Base-by-base conservation (phyloP, 1,140 invertebrate genomes). In the Dolichoris vasculosae region DNA sequence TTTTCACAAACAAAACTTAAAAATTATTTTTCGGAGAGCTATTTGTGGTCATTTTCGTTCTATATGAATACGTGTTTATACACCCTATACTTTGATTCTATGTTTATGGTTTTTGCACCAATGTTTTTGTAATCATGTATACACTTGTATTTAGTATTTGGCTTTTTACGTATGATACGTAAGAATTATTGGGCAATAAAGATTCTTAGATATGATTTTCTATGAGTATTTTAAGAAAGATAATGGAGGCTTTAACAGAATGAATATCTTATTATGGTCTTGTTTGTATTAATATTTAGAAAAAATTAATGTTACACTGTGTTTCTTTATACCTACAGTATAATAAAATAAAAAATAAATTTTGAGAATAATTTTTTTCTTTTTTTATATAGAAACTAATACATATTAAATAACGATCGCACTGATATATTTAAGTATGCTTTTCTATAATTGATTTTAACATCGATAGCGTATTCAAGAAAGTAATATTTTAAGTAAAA, bases 161-260 rank as follows among this genome's bases (percentile, higher is more conserved):
- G 48, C 15, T 46, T 69, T 71, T n/a, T 20, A 59, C 51, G 55
- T 20, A 48, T 15, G 26, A 40, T 64, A 64, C 35, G 51, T 75
- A 81, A 85, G 75, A 17, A 63, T 85, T 85, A 85, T 85, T 81
- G 48, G 35, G 64, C 69, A 40, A 73, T 81, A 81, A 81, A 85
- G 78, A 85, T 85, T 51, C n/a, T 26, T 38, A 30, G 64, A 84
- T 84, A 84, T 43, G 35, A 59, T 84, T 73, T 64, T 84, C 75
- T 43, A 51, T 26, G n/a, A n/a, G 55, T 17, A 26, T 59, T 3
- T 26, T 11, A 59, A 59, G 55, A 59, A 17, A 59, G 4, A 17
- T 59, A 59, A 59, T 20, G 30, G 4, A 3, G 4, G n/a, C 26
- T 0, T 63, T 26, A 13, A 63, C n/a, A n/a, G 23, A n/a, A 63